Evolutionary conservation across 2,888 invertebrate genomes (phyloP).

Genomic region (Lasius platythorax): DNA sequence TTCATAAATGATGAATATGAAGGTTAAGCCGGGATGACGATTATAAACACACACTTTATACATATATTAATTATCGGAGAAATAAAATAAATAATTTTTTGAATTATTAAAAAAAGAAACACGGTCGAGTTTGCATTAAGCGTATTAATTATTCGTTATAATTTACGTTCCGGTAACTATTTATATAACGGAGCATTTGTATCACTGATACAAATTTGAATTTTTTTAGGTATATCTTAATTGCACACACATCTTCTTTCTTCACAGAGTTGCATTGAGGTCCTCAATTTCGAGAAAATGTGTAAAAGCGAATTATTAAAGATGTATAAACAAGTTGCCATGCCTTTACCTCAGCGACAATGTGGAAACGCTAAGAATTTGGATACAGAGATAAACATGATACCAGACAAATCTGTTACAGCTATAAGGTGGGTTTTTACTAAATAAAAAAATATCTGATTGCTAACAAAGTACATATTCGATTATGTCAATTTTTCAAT

Average conservation of each 20-base stretch:
- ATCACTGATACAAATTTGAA: not conserved
- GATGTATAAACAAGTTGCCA: conserved; percentile 79
- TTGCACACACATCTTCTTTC: conserved; percentile 26
- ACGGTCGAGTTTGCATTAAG: not conserved
- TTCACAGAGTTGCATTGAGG: conserved; percentile 80
- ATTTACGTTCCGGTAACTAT: not conserved
- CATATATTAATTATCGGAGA: not conserved
- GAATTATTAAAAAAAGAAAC: not conserved
- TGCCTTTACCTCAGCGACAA: conserved; percentile 81
- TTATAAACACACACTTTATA: not conserved
- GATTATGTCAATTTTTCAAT: not conserved
- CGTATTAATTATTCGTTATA: not conserved
- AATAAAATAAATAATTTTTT: not conserved
- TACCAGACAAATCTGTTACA: not conserved
- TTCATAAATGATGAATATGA: not conserved
- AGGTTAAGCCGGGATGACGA: not conserved
- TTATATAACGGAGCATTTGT: not conserved
- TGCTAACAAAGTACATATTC: conserved; percentile 5
- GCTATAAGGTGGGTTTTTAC: conserved; percentile 8
- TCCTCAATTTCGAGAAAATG: conserved; percentile 70
- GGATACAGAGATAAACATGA: conserved; percentile 48
- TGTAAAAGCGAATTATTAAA: conserved; percentile 78
- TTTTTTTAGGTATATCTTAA: conserved; percentile 1
- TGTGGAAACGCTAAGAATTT: conserved; percentile 54
- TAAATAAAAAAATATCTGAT: conserved; percentile 1